Conservation (phyloP, 1,140 invertebrate genomes). For the Maniola jurtina region DNA sequence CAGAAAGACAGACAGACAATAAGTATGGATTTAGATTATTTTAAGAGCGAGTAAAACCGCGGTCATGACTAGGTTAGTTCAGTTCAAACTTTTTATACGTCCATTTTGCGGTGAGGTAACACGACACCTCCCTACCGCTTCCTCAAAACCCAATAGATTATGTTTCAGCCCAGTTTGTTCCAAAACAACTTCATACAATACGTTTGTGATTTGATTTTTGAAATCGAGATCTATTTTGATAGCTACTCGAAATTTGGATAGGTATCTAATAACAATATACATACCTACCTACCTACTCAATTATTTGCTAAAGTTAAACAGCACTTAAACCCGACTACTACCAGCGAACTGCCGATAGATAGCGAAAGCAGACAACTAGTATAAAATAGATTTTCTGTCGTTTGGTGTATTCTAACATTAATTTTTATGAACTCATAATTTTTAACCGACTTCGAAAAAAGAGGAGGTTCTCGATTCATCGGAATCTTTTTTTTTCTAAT, state of each 20-base stretch:
- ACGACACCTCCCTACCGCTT: conserved; percentile 29
- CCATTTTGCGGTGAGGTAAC: conserved; percentile 21
- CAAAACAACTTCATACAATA: neutral
- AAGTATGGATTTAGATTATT: too few relatives aligned
- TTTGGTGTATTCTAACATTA: too few relatives aligned
- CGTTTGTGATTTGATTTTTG: neutral
- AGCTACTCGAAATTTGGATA: neutral
- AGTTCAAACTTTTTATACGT: conserved; percentile 10
- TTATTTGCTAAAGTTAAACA: too few relatives aligned
- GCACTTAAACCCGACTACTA: too few relatives aligned
- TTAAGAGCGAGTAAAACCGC: neutral
- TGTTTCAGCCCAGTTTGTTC: conserved; percentile 23
- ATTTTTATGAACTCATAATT: too few relatives aligned
- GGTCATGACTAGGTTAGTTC: neutral
- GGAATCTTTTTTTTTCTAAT: too few relatives aligned
- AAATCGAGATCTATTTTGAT: conserved; percentile 8
- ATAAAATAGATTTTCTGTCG: too few relatives aligned
- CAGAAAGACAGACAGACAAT: too few relatives aligned
- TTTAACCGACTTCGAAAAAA: too few relatives aligned
- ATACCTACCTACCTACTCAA: neutral
- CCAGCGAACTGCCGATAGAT: too few relatives aligned
- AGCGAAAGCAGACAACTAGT: too few relatives aligned
- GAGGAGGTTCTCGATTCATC: too few relatives aligned
- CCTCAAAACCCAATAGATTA: conserved; percentile 32
- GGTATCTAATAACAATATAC: neutral